Base-by-base conservation (phyloP, 2,888 invertebrate species). In the Tridacna crocea region DNA sequence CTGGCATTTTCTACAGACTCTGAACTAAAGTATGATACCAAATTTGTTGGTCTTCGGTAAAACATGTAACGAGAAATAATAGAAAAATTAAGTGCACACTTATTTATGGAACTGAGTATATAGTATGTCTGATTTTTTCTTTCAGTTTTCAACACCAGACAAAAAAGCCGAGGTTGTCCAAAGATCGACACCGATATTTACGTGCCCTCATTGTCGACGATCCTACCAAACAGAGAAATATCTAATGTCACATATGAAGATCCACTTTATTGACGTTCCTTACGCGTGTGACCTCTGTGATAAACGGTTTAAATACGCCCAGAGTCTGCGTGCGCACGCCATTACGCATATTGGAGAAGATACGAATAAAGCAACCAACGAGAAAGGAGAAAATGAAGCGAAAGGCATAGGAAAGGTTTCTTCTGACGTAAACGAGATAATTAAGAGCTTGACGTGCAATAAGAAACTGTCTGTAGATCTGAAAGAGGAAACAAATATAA, bases 261-360 rank as follows among this genome's bases (percentile, higher is more conserved):
- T 63, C 22, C 83, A 83, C 63, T 70, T n/a, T 51, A 73, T 70
- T 12, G 77, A 80, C 24, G 72, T 65, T 22, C 82, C 77, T 10
- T 77, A 63, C 66, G 24, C 36, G n/a, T 83, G 83, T 48, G 36
- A n/a, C 24, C 27, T 51, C n/a, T 83, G 83, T 60, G 77, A 83
- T 48, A 83, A 83, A 55, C 72, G 73, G n/a, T 83, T 83, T 60
- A 68, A 77, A 26, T 83, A 70, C 60, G 26, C 65, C 17, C 65
- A 75, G 4, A 79, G 79, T 17, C 65, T 83, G 27, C 77, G 77
- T 60, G 77, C 83, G 4, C 83, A 83, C 68, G 77, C 73, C 48
- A 77, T 80, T 22, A 79, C 79, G 17, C 83, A 83, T 48, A 60
- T 58, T 22, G 80, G 77, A 26, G 83, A 83, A 55, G 68, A 46